Evolutionary conservation across 2,113 vertebrate species (phyloP), one percentile per base, ranked within the genome.

Genomic region (Leucoraja erinaceus): DNA sequence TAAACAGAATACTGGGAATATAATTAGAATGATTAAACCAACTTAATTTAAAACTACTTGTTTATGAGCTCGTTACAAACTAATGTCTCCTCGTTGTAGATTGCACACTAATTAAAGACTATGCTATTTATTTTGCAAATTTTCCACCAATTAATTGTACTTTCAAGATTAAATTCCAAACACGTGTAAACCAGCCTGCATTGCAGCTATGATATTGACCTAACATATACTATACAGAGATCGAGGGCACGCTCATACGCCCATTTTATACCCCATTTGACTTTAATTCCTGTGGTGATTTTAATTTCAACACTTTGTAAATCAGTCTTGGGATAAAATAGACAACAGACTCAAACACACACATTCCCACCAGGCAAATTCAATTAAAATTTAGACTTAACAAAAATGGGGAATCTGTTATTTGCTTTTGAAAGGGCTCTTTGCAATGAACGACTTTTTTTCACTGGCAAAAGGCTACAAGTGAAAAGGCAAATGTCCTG

Each of bases 401-500:
- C 4, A 22, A 31, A 33, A 91, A 91, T 25, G 22, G 90, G 11
- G 47, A 54, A 70, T 72, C 18, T 6, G 63, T 90, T 25, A 74
- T 47, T 91, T 91, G 66, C 54, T 91, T 91, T 91, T 31, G 28
- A 91, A 8, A 86, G 28, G 59, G n/a, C 83, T 28, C n/a, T 72
- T 72, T 66, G 31, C 16, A 91, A 91, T 91, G 90, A 54, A 74
- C 33, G 72, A 54, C 20, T 91, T 90, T 2, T 2, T 91, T 91
- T 22, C 38, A 47, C 33, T 74, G 90, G 54, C 68, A 72, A 11
- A 88, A 11, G 1, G 33, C n/a, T 91, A 11, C 10, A 74, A 72
- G 90, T 74, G 38, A 91, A 72, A 91, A 91, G 90, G 68, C 72
- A 31, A 91, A 31, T 20, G 54, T 91, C 90, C 68, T 72, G 66